Evolutionary conservation across 2,797 vertebrate genomes (phyloP), one percentile per base, ranked within the genome.

Genomic region (Nothura maculosa): DNA sequence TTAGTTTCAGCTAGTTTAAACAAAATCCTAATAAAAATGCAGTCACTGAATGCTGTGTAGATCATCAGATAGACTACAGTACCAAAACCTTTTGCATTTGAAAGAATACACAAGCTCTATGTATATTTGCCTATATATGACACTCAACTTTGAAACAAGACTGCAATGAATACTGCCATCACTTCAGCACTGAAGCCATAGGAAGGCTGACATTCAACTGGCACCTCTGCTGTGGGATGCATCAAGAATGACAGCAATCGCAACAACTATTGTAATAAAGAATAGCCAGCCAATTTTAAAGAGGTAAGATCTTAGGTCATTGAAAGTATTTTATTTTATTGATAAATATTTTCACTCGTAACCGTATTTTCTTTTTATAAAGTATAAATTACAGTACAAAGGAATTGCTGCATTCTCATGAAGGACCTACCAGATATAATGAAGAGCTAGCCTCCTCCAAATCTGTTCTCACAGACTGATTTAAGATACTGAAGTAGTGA

Each of bases 201-300:
- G 12, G 8, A 54, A 86, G 52, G 40, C 81, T 10, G 1, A 82
- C 91, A 52, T 32, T 62, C 93, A 92, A 63, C 52, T 81, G 85
- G 73, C 86, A 12, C 95, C 92, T 97, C 89, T 92, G 96, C 92
- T 94, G 77, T 74, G 95, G 91, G 60, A 52, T 83, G 12, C 45
- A 57, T 25, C 25, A 76, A 64, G 78, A 90, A 77, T 57, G 82
- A 78, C 81, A 92, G 18, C 67, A 81, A 36, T 4, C 21, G 2
- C 30, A 36, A 30, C 34, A 64, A 55, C n/a, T 17, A 32, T 9
- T 25, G 12, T 60, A 76, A 42, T 19, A 72, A 36, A 83, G 27
- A 81, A 73, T 13, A 60, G 70, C 21, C n/a, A 55, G 17, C 2
- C 14, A 50, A 7, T 10, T 68, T 48, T 36, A 58, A 58, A 63